Evolutionary conservation across 2,113 vertebrate species (phyloP).

Genomic region (Mustelus asterias): DNA sequence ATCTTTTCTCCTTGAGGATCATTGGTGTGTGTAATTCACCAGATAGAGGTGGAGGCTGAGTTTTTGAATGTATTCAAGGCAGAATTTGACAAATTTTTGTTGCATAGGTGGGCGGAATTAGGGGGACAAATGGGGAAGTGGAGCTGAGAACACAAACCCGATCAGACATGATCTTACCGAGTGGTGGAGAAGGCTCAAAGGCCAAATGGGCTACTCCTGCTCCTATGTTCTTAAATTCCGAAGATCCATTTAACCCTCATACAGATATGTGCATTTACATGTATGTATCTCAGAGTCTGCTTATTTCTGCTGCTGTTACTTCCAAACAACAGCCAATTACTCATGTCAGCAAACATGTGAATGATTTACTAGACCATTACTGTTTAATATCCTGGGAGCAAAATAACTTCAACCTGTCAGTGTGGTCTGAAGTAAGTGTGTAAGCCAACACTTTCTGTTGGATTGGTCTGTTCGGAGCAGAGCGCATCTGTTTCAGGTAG

Average conservation of each 20-base stretch:
- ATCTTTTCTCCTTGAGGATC: too few species aligned
- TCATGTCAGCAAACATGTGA: conserved; percentile 50
- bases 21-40: too few species aligned
- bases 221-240: too few species aligned
- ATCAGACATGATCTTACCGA: too few species aligned
- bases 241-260: neutral
- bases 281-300: neutral
- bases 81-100: too few species aligned
- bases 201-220: too few species aligned
- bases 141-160: too few species aligned
- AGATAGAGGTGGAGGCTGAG: too few species aligned
- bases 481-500: conserved; percentile 9
- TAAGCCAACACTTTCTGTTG: conserved; percentile 39
- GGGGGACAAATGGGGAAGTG: too few species aligned
- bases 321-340: conserved; percentile 45
- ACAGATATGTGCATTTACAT: neutral
- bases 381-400: conserved; percentile 50
- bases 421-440: conserved; percentile 40
- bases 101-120: too few species aligned
- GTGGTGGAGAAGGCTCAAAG: too few species aligned
- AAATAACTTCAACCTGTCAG: conserved; percentile 45
- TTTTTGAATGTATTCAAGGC: too few species aligned
- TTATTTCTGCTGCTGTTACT: conserved; percentile 36
- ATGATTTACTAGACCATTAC: conserved; percentile 49
- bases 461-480: conserved; percentile 10